Evolutionary conservation across 2,797 vertebrate species (phyloP), one percentile per base, ranked within the genome.

Genomic region (Eleutherodactylus coqui): DNA sequence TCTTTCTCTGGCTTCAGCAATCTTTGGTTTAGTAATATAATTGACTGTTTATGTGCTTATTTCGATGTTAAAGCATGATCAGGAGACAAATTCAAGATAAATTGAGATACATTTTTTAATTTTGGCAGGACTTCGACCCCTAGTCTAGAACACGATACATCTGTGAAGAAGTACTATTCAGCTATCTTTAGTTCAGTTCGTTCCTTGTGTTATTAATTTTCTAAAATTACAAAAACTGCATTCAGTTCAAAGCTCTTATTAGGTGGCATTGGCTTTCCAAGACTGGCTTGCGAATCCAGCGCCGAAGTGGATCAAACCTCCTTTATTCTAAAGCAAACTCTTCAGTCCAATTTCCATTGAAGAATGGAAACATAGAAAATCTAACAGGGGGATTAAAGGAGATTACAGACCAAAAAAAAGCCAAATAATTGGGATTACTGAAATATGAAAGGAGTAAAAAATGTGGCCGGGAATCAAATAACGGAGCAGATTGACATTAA

Each of bases 351-450:
- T 76, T 86, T 86, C 58, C 34, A 82, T 64, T 62, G 17, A 21
- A 55, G 72, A 10, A 77, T 82, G 72, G 55, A 82, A 86, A 77
- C 16, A 76, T 36, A 45, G 34, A 43, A 86, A 29, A 67, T 75
- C 78, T 80, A 36, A 79, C 58, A 49, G 38, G 43, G 27, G 53
- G 55, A 81, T 67, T 86, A 86, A 36, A 60, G n/a, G 24, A 51
- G 84, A 62, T 81, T 75, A 81, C 67, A 43, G 67, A 29, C 27
- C 43, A 60, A 49, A 24, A 67, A 82, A 82, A n/a, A n/a, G n/a
- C n/a, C 19, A 6, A 82, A 64, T 82, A 82, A 86, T 82, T 86
- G 70, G 70, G 45, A 75, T 86, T 86, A 81, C 43, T 51, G 38
- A 67, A 86, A 32, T 76, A 69, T 86, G 21, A 77, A 60, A 43